Conservation (phyloP, 2,797 vertebrate genomes). For the Coreius guichenoti region DNA sequence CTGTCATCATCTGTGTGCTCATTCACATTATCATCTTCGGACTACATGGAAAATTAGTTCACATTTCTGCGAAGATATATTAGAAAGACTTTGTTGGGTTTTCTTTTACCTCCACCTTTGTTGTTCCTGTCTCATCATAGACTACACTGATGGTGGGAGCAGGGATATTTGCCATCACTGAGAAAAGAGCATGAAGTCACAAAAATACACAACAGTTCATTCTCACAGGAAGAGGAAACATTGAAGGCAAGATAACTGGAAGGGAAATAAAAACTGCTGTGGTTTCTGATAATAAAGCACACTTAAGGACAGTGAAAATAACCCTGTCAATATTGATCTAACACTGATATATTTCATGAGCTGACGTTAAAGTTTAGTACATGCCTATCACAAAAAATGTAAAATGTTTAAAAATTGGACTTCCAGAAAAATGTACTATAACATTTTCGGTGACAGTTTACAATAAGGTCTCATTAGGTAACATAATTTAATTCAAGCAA, state of each 20-base stretch:
- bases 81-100: not conserved
- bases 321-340: not conserved
- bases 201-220: too few relatives aligned
- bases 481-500: not conserved
- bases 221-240: not conserved
- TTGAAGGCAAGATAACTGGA: not conserved
- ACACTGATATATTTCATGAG: not conserved
- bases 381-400: not conserved
- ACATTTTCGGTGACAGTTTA: not conserved
- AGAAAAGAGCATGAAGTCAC: not conserved
- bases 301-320: not conserved
- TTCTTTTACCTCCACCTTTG: not conserved
- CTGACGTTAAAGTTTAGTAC: not conserved
- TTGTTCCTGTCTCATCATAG: not conserved
- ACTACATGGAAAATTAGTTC: not conserved
- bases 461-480: not conserved
- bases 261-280: not conserved
- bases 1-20: not conserved
- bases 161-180: not conserved
- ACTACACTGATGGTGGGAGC: not conserved
- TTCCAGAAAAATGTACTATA: not conserved
- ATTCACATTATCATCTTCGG: not conserved
- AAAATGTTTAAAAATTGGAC: too few relatives aligned
- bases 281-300: slow-evolving; percentile 1
- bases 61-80: not conserved